phyloP scores from a whole-genome alignment of 2,797 vertebrate species.

The Mormyrops attenuatus region DNA sequence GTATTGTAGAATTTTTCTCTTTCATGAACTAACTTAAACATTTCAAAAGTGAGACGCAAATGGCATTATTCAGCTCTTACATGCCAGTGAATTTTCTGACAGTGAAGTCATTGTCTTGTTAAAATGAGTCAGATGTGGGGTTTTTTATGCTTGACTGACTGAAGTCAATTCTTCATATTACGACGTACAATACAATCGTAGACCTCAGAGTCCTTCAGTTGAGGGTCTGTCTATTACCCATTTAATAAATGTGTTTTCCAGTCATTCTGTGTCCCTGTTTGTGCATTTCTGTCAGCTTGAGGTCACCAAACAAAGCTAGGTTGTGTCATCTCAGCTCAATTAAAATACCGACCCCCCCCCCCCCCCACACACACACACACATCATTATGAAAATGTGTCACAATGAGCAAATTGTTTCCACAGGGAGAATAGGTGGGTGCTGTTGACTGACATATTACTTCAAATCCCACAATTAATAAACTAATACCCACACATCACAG shows the following conservation, averaged over 20 bases:
- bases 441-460: slow-evolving; percentile 28
- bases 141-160: background rate
- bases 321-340: slow-evolving; percentile 45
- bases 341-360: slow-evolving; percentile 22
- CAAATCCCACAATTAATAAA: slow-evolving; percentile 47
- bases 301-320: slow-evolving; percentile 35
- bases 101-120: background rate
- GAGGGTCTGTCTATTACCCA: background rate
- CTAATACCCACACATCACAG: slow-evolving; percentile 38
- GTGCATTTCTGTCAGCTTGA: slow-evolving; percentile 29
- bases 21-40: background rate
- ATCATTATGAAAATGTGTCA: slow-evolving; percentile 25
- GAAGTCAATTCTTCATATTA: background rate
- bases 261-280: slow-evolving; percentile 31
- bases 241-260: slow-evolving; percentile 23
- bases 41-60: background rate
- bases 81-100: background rate
- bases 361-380: background rate
- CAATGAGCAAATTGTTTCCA: slow-evolving; percentile 30
- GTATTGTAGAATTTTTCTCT: background rate
- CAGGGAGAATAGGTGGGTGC: slow-evolving; percentile 24
- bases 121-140: background rate
- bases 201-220: background rate
- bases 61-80: background rate
- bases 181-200: background rate